Conservation (phyloP, 30 jellyfish, hydroid and myxozoan genomes). For the Chironex yamaguchii region DNA sequence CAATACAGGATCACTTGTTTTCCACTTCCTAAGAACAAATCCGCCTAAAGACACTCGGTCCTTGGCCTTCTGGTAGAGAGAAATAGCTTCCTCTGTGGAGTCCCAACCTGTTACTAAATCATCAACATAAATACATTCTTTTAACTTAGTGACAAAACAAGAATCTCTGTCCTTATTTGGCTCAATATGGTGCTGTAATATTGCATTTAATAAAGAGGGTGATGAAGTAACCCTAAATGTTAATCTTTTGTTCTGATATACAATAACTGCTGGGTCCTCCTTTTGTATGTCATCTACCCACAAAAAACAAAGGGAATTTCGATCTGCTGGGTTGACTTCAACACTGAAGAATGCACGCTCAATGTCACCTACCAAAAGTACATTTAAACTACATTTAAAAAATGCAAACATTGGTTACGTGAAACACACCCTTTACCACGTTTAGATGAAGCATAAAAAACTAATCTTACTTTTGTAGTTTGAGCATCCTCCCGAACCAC, state of each 20-base stretch:
- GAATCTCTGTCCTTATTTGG: slow-evolving; percentile 17
- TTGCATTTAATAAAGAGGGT: slow-evolving; percentile 43
- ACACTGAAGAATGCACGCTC: background rate
- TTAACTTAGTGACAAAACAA: background rate
- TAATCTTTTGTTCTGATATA: background rate
- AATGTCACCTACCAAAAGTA: background rate
- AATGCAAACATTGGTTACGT: background rate
- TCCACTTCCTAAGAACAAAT: slow-evolving; percentile 42
- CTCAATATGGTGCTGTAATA: slow-evolving; percentile 9
- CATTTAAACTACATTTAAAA: background rate
- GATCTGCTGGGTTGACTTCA: background rate
- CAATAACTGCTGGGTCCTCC: background rate
- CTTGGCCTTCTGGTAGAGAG: slow-evolving; percentile 29
- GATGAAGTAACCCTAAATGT: slow-evolving; percentile 33
- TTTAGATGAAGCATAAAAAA: background rate
- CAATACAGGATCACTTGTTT: background rate
- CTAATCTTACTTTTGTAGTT: background rate
- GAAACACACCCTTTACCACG: background rate
- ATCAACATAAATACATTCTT: slow-evolving; percentile 11
- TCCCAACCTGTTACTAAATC: slow-evolving; percentile 23
- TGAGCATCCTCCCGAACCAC: background rate
- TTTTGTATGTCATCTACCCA: slow-evolving; percentile 1
- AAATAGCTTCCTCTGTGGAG: slow-evolving; percentile 24
- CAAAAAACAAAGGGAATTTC: background rate
- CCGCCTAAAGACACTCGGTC: slow-evolving; percentile 15